Conservation (phyloP, 2,888 invertebrate species). For the Chrysotoxum bicinctum region DNA sequence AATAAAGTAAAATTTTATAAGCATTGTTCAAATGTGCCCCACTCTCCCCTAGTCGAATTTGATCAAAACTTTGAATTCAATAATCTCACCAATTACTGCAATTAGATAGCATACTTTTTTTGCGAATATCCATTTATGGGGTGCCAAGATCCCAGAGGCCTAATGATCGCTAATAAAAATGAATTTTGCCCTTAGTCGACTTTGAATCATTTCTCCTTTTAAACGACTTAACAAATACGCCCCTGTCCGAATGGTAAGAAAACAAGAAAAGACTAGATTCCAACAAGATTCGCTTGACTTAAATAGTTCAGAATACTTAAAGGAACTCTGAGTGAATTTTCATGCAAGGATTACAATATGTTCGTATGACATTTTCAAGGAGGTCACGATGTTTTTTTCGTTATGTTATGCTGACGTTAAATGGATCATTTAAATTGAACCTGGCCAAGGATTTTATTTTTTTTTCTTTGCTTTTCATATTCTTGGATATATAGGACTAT, state of each 20-base stretch:
- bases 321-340: slow-evolving; percentile 3
- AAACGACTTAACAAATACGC: too few species aligned
- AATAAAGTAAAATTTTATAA: too few species aligned
- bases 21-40: too few species aligned
- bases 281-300: slow-evolving; percentile 21
- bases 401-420: slow-evolving; percentile 23
- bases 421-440: slow-evolving; percentile 55
- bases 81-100: too few species aligned
- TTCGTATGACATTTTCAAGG: slow-evolving; percentile 58
- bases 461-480: not conserved
- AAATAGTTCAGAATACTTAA: slow-evolving; percentile 24
- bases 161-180: too few species aligned
- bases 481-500: not conserved
- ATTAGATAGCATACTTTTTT: too few species aligned
- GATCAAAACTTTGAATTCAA: too few species aligned
- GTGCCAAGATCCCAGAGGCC: too few species aligned
- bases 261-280: slow-evolving; percentile 19
- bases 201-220: too few species aligned
- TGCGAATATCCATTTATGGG: too few species aligned
- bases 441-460: not conserved
- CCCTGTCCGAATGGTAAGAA: not conserved
- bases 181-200: too few species aligned
- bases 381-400: slow-evolving; percentile 32
- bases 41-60: too few species aligned
- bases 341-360: slow-evolving; percentile 16